A percentile compares a stretch with the other conserved stretches of the same genome.
phyloP scores from a whole-genome alignment of 2,888 invertebrate genomes.

The Pinctada fucata region DNA sequence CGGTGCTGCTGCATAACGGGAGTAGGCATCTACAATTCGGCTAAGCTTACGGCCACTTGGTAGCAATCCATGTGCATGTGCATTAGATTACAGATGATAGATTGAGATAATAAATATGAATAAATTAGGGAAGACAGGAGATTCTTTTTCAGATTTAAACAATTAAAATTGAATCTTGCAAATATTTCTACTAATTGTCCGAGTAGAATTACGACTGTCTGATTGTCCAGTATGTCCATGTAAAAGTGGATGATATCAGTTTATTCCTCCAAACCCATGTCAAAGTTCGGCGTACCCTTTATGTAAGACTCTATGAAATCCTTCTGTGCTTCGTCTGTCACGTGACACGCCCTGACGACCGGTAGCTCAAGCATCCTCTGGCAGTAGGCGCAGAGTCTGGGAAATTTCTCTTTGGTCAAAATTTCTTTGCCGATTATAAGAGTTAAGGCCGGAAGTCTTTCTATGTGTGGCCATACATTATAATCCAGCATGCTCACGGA shows the following conservation, averaged over 20 bases:
- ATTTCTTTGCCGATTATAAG: not conserved
- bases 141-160: too few species aligned
- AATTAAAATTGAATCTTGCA: too few species aligned
- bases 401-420: constrained; percentile 31
- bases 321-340: not conserved
- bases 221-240: too few species aligned
- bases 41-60: too few species aligned
- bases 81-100: too few species aligned
- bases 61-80: too few species aligned
- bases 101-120: too few species aligned
- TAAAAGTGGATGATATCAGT: not conserved
- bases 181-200: too few species aligned
- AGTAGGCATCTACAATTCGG: too few species aligned
- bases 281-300: constrained; percentile 10
- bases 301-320: constrained; percentile 1
- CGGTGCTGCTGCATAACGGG: too few species aligned
- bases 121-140: too few species aligned
- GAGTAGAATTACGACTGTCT: too few species aligned
- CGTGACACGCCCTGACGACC: constrained; percentile 38
- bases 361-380: constrained; percentile 40
- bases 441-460: constrained; percentile 30
- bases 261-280: constrained; percentile 11
- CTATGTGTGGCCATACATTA: constrained; percentile 48
- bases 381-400: constrained; percentile 40
- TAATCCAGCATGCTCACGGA: constrained; percentile 46